Base-by-base conservation (phyloP, 1,140 invertebrate species). In the Eubasilissa regina region DNA sequence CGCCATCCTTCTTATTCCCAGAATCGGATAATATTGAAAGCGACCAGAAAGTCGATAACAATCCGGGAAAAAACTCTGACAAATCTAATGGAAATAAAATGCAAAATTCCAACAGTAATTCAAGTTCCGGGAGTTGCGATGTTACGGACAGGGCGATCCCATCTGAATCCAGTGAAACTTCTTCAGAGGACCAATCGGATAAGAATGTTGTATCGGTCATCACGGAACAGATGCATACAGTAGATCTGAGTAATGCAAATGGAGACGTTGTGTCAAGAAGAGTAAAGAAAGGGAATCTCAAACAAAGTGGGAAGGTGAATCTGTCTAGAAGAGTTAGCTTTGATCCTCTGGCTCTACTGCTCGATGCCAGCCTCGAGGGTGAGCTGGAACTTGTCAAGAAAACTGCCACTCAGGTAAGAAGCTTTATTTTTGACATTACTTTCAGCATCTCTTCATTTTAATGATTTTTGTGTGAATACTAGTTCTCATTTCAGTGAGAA, bases 291-390 rank as follows among this genome's bases (percentile, higher is more conserved):
- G 93, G 94, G n/a, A 95, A 95, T 84, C 87, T 95, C 81, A 93
- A 92, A 83, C 92, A 92, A 82, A 93, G 90, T 55, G 92, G 92
- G 0, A 94, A 95, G 84, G 91, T 90, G 9, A 94, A 94, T 82
- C 84, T 95, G 21, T 92, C 93, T 0, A 90, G 96, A 81, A 89
- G 97, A 81, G 98, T 99, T 10, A 98, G 97, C 86, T 99, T 99
- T 86, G 98, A 99, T 91, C 98, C 98, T 10, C 90, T 99, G 72
- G 98, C 98, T 3, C 90, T 99, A 25, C 89, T 99, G 10, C 89
- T 99, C 80, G 98, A 99, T 88, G 98, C 98, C 25, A 98, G 98
- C 84, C 91, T 99, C 60, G 98, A 99, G 89, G 98, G 98, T 35
- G 98, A 99, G 89, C 90, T 99, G 81, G 98, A 99, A 85, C 91